phyloP scores from a whole-genome alignment of 2,113 vertebrate species.

The Jacana jacana region DNA sequence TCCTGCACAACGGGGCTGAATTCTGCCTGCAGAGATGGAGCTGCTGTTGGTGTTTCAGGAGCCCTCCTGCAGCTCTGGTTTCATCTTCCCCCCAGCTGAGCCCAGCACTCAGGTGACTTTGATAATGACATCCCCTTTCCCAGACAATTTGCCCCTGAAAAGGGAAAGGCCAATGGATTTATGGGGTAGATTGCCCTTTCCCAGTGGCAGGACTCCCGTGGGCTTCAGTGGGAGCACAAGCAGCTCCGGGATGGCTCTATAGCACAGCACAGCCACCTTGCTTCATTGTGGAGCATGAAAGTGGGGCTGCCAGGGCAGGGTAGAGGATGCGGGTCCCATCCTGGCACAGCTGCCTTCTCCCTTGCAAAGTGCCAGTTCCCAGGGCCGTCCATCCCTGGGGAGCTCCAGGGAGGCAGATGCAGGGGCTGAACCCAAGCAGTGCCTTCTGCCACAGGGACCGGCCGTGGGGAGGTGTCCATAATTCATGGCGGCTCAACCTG shows the following conservation, averaged over 20 bases:
- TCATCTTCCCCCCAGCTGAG: neutral
- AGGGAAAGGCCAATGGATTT: neutral
- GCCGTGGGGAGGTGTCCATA: neutral
- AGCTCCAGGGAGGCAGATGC: neutral
- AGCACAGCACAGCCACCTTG: fast-evolving
- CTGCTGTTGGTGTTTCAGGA: neutral
- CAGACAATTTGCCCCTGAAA: fast-evolving
- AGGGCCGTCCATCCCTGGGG: neutral
- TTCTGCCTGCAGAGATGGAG: neutral
- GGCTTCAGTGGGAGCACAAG: fast-evolving
- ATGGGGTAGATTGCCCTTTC: neutral
- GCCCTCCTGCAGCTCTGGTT: fast-evolving
- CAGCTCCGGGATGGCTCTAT: neutral
- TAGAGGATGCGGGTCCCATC: neutral
- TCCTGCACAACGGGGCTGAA: neutral
- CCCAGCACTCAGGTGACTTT: neutral
- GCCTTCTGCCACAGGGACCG: neutral
- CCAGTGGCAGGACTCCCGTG: neutral
- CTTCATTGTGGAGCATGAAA: fast-evolving
- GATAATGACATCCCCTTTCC: neutral
- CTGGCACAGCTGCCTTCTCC: fast-evolving
- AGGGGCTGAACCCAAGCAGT: slow-evolving; percentile 49
- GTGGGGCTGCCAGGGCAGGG: neutral
- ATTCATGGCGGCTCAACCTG: neutral
- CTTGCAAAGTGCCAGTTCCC: neutral